Conservation (phyloP, 1,140 invertebrate genomes). For the Diprion similis region DNA sequence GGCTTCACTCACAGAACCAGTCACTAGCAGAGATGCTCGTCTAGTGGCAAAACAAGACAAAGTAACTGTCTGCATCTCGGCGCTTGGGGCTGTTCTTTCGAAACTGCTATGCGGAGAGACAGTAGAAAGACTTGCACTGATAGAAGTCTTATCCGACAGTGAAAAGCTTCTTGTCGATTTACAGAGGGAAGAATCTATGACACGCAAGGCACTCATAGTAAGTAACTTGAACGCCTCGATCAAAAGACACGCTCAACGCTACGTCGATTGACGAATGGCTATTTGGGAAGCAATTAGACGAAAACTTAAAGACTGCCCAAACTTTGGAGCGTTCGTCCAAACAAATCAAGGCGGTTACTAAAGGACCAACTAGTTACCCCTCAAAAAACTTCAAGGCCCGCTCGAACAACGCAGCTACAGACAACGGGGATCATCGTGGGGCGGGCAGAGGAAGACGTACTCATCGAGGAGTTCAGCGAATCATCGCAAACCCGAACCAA, state of each 20-base stretch:
- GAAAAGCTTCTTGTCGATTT: conserved; percentile 21
- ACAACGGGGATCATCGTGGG: conserved; percentile 17
- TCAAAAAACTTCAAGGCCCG: conserved; percentile 29
- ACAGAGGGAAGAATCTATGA: conserved; percentile 27
- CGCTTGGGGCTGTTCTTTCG: conserved; percentile 20
- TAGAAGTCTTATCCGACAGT: conserved; percentile 19
- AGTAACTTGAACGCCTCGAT: conserved; percentile 19
- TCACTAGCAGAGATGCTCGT: conserved; percentile 24
- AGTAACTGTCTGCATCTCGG: conserved; percentile 22
- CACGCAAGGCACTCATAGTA: conserved; percentile 22
- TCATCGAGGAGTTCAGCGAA: background rate
- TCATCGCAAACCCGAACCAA: conserved; percentile 17
- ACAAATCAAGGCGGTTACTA: conserved; percentile 19
- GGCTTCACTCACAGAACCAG: conserved; percentile 20
- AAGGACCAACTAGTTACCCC: background rate
- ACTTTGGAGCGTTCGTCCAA: conserved; percentile 22
- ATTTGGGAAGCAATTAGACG: conserved; percentile 26
- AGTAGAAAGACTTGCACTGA: conserved; percentile 12
- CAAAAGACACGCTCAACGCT: conserved; percentile 26
- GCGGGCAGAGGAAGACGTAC: conserved; percentile 19
- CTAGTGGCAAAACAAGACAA: conserved; percentile 28
- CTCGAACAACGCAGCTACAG: conserved; percentile 13
- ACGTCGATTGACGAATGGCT: conserved; percentile 25
- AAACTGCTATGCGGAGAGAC: conserved; percentile 20
- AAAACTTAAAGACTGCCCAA: conserved; percentile 28